Base-by-base conservation (phyloP, 2,888 invertebrate genomes). In the Sycophila texana region DNA sequence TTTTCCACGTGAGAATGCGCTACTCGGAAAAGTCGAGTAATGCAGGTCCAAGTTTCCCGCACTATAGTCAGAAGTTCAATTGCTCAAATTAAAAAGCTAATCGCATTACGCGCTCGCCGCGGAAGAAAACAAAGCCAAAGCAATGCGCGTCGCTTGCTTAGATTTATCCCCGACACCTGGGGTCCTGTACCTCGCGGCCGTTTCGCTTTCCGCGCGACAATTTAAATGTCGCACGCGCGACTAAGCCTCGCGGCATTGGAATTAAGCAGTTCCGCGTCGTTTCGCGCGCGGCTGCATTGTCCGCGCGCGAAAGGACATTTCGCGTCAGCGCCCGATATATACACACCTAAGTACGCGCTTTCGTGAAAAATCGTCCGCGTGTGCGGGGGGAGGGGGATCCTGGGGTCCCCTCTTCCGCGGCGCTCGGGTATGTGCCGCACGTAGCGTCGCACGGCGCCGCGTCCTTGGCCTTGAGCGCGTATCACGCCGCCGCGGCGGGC, bases 381-480 rank as follows among this genome's bases (percentile, higher is more conserved):
- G 60, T 55, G 60, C 16, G 57, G 30, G 16, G 10, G 57, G 20
- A 12, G 14, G 14, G 47, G 16, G n/a, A 74, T 39, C 39, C 53
- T 68, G 51, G 61, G 55, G 63, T 63, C 70, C 66, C 71, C 80
- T 66, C 70, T 71, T 67, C 49, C 68, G 55, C 47, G 51, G 82
- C 83, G 77, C 81, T 84, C 79, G 80, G 68, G 83, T 84, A 86
- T 86, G 84, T 84, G 82, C 84, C 82, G 76, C 85, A 82, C 86
- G 86, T 85, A 85, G 83, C 72, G 74, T 57, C 53, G 53, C 53
- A 16, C 22, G 68, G 51, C n/a, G 63, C 39, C 80, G 78, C 84
- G 87, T 85, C 86, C 87, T 87, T 87, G 88, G 85, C 87, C 88
- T 88, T 88, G 88, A 85, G 85, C 85, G 84, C 51, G 53, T 39